Percentiles rank a stretch among this genome's conserved stretches.
These are phyloP conservation scores for Cynaeus angustus DNA, from an alignment of 2,888 invertebrate genomes.

Conservation along the genomic window DNA sequence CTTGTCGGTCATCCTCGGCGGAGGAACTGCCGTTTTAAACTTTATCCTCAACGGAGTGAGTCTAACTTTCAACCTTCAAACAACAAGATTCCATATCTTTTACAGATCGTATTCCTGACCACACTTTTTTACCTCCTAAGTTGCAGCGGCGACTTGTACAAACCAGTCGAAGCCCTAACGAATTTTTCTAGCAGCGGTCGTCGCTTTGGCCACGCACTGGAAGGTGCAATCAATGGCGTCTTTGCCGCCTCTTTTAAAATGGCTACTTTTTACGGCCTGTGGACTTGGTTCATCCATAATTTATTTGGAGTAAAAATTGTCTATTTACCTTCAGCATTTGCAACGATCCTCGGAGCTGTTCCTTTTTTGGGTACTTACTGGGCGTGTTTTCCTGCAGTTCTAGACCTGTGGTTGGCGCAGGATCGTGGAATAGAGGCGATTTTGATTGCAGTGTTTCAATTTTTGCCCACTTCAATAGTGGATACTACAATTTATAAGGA, in stretches of 20 bases:
- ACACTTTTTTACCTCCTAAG: conserved; percentile 96
- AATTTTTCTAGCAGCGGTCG: conserved; percentile 87
- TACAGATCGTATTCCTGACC: conserved; percentile 95
- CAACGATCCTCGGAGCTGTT: conserved; percentile 94
- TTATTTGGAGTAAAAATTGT: conserved; percentile 95
- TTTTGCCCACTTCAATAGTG: conserved; percentile 92
- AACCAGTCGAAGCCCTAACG: conserved; percentile 92
- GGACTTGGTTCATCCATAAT: conserved; percentile 98
- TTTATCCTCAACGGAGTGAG: conserved; percentile 88
- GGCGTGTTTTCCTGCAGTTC: conserved; percentile 93
- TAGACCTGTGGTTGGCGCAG: conserved; percentile 96
- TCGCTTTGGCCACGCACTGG: conserved; percentile 87
- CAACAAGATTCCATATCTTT: conserved; percentile 1
- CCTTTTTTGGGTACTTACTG: conserved; percentile 97
- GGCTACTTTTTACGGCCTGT: conserved; percentile 96
- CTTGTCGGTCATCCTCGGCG: conserved; percentile 89
- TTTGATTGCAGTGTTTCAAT: conserved; percentile 86
- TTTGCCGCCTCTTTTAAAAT: conserved; percentile 97
- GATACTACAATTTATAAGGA: conserved; percentile 98
- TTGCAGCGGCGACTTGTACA: conserved; percentile 89
- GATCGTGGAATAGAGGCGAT: conserved; percentile 88
- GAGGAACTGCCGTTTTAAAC: conserved; percentile 92
- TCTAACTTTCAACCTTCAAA: too few species aligned
- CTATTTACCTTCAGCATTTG: conserved; percentile 94
- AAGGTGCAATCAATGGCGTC: conserved; percentile 93